phyloP scores from a whole-genome alignment of 2,113 vertebrate species.

The Neolamprologus toae region DNA sequence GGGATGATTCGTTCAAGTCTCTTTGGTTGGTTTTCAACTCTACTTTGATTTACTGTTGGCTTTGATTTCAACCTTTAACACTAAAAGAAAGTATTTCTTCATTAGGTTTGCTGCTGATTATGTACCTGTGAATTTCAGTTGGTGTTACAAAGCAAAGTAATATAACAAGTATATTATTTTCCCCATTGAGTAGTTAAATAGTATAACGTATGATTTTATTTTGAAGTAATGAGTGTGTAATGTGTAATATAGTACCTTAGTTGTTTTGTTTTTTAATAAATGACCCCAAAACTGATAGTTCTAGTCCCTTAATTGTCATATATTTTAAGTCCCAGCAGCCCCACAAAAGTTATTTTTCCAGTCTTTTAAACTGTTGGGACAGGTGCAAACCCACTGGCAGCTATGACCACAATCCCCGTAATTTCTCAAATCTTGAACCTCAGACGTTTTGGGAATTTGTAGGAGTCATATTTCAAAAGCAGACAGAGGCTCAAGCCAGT shows the following conservation, averaged over 20 bases:
- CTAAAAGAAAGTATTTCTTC: background rate
- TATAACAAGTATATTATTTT: background rate
- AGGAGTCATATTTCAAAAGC: background rate
- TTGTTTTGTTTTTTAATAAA: background rate
- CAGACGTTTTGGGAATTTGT: background rate
- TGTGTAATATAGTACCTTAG: background rate
- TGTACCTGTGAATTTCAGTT: background rate
- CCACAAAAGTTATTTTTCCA: background rate
- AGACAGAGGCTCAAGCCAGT: background rate
- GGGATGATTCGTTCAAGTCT: fast-evolving
- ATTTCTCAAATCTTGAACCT: background rate
- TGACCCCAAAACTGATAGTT: background rate
- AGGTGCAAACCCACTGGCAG: background rate
- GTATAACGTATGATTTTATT: fast-evolving
- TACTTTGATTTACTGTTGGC: background rate
- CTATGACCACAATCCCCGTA: background rate
- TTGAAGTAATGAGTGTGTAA: background rate
- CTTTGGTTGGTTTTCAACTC: background rate
- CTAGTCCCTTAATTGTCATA: background rate
- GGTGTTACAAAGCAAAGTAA: background rate
- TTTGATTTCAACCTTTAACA: background rate
- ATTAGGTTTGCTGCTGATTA: background rate
- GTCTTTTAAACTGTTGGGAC: background rate
- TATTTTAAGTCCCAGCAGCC: background rate
- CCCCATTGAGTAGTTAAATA: background rate